A percentile compares a stretch with the other conserved stretches of the same genome.
Conservation (phyloP, 2,797 vertebrate genomes). For the Manis pentadactyla region DNA sequence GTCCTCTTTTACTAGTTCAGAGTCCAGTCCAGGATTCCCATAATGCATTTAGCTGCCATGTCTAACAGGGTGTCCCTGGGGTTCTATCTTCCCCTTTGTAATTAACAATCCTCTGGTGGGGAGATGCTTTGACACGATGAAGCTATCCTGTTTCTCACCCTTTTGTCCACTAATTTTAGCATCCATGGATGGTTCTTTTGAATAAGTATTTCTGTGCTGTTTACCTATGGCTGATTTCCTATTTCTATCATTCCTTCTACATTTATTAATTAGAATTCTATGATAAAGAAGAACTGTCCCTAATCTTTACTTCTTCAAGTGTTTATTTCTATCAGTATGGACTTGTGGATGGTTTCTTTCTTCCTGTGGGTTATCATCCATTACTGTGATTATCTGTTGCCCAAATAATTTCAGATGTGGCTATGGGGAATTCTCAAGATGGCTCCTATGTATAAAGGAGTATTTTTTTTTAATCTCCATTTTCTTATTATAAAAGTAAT, state of each 20-base stretch:
- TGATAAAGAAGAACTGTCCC: background rate
- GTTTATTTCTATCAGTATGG: background rate
- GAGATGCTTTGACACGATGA: background rate
- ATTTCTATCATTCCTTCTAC: too few species aligned
- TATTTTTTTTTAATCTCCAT: background rate
- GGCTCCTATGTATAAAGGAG: background rate
- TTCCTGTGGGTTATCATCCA: background rate
- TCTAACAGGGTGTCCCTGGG: background rate
- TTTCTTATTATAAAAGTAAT: constrained; percentile 45
- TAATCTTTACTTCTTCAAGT: background rate
- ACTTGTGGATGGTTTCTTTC: background rate
- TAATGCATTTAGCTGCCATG: background rate
- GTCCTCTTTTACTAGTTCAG: background rate
- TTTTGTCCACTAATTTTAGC: background rate
- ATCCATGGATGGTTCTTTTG: too few species aligned
- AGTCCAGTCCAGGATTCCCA: background rate
- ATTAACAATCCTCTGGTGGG: background rate
- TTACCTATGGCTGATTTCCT: too few species aligned
- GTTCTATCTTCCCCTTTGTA: background rate
- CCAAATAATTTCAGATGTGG: background rate
- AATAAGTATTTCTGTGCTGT: too few species aligned
- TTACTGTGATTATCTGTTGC: background rate
- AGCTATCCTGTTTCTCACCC: background rate
- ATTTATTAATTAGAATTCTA: background rate
- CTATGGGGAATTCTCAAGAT: background rate